These are phyloP conservation scores for Rhingia rostrata DNA, from an alignment of 2,888 invertebrate species.

Conservation along the genomic window DNA sequence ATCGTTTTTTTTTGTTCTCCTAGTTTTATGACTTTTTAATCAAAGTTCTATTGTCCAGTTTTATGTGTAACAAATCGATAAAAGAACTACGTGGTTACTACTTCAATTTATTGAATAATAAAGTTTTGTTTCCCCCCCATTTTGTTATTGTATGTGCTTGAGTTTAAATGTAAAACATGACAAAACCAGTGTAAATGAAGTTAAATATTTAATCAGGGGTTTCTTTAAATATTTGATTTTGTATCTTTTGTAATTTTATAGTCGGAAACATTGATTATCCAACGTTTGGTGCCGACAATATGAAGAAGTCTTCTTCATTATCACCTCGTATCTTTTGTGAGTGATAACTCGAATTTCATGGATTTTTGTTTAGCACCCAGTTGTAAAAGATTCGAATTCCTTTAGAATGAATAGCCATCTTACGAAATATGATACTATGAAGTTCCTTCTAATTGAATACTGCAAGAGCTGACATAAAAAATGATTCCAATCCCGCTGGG, in stretches of 20 bases:
- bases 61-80: constrained; percentile 1
- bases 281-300: constrained; percentile 1
- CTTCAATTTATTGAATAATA: constrained; percentile 34
- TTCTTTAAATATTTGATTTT: no score
- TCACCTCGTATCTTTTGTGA: constrained; percentile 5
- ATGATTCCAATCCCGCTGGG: constrained; percentile 24
- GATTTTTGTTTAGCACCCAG: constrained; percentile 55
- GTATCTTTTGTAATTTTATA: background rate
- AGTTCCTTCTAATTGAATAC: background rate
- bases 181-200: no score
- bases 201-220: no score
- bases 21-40: constrained; percentile 38
- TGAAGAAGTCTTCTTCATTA: constrained; percentile 23
- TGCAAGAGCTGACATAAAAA: background rate
- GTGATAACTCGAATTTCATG: constrained; percentile 46
- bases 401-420: constrained; percentile 23
- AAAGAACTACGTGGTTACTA: constrained; percentile 9
- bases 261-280: background rate
- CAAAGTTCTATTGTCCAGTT: background rate
- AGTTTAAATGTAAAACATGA: no score
- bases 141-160: no score
- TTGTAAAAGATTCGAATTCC: constrained; percentile 4
- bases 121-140: background rate
- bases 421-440: constrained; percentile 22
- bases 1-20: background rate